Evolutionary conservation across 2,888 invertebrate species (phyloP).

Genomic region (Barypeithes pellucidus): DNA sequence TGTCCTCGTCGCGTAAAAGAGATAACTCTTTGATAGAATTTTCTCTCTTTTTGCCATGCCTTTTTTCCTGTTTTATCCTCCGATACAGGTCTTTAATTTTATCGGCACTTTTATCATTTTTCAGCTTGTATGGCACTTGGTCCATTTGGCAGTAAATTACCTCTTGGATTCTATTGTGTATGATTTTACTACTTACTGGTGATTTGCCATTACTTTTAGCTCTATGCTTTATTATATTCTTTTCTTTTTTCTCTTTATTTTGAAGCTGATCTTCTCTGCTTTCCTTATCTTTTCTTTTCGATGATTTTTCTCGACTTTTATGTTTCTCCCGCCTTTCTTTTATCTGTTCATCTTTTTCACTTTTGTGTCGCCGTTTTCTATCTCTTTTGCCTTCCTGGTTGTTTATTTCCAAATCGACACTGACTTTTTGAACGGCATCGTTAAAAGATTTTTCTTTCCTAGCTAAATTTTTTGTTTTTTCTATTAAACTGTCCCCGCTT

Average conservation of each 20-base stretch:
- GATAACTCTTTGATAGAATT: background rate
- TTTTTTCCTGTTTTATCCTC: slow-evolving; percentile 26
- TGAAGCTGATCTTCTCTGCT: background rate
- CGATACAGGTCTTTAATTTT: slow-evolving; percentile 43
- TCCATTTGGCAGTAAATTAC: slow-evolving; percentile 47
- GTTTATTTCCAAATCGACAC: slow-evolving; percentile 2
- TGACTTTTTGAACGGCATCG: slow-evolving; percentile 34
- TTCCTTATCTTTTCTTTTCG: background rate
- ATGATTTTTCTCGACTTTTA: slow-evolving; percentile 3
- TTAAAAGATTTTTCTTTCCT: slow-evolving; percentile 50
- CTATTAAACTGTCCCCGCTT: slow-evolving; percentile 25
- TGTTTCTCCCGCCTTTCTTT: slow-evolving; percentile 25
- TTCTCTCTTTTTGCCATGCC: background rate
- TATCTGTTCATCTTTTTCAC: slow-evolving; percentile 3
- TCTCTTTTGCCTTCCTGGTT: background rate
- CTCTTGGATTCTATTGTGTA: slow-evolving; percentile 39
- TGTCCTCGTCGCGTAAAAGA: background rate
- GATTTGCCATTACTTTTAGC: slow-evolving; percentile 17
- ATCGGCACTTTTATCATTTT: slow-evolving; percentile 32
- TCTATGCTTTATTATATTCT: slow-evolving; percentile 15
- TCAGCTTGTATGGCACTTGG: slow-evolving; percentile 32
- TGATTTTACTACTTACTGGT: background rate
- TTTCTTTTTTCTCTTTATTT: slow-evolving; percentile 1
- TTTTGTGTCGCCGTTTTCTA: slow-evolving; percentile 17
- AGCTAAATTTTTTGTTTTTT: slow-evolving; percentile 36